These are phyloP conservation scores for Drosophila kurseongensis DNA, from an alignment of 1,140 invertebrate genomes.

Conservation along the genomic window DNA sequence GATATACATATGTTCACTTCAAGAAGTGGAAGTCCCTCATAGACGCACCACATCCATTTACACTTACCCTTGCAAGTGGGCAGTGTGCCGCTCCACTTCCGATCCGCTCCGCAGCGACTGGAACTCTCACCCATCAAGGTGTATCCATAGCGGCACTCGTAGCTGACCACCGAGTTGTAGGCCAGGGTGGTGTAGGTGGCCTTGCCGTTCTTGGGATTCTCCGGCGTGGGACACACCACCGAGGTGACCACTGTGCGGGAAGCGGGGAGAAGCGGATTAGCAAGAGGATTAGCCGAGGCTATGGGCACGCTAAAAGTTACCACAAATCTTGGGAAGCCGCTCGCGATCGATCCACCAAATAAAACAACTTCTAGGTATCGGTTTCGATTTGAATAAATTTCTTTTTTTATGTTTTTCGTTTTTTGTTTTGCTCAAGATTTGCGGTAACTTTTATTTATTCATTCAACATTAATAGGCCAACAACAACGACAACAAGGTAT, in stretches of 20 bases:
- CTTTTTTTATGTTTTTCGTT: constrained; percentile 29
- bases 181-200: constrained; percentile 96
- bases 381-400: constrained; percentile 42
- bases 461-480: constrained; percentile 74
- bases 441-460: constrained; percentile 84
- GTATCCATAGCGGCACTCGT: constrained; percentile 97
- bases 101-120: constrained; percentile 94
- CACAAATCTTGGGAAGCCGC: constrained; percentile 71
- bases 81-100: constrained; percentile 94
- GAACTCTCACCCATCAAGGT: constrained; percentile 94
- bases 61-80: constrained; percentile 91
- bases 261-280: constrained; percentile 10
- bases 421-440: constrained; percentile 73
- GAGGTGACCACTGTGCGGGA: constrained; percentile 90
- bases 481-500: constrained; percentile 70
- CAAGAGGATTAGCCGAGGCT: not conserved
- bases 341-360: constrained; percentile 48
- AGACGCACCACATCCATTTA: no score
- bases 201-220: constrained; percentile 95
- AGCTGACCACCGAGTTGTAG: constrained; percentile 96
- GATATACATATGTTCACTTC: no score
- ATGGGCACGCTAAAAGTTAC: constrained; percentile 55
- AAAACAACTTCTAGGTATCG: constrained; percentile 72
- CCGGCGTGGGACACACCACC: constrained; percentile 94
- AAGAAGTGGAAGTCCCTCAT: not conserved